These are phyloP conservation scores for Deilephila elpenor DNA, from an alignment of 2,888 invertebrate species.

Conservation along the genomic window DNA sequence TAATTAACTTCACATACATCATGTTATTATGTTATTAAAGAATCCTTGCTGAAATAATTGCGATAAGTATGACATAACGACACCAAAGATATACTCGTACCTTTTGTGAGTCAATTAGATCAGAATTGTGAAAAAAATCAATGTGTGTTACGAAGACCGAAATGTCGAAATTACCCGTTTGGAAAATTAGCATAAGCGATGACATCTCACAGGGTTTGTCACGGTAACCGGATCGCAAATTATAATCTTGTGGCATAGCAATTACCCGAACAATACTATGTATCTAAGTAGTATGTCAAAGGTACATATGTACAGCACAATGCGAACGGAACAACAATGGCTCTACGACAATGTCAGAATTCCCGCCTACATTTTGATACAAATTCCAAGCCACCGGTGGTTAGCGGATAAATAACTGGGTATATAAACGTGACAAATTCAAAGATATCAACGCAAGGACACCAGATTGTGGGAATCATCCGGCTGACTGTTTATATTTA, in stretches of 20 bases:
- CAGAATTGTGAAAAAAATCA: too few relatives aligned
- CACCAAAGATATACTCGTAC: neutral
- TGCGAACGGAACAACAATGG: constrained; percentile 32
- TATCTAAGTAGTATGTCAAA: constrained; percentile 18
- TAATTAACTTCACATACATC: neutral
- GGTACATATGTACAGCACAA: constrained; percentile 10
- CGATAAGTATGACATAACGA: neutral
- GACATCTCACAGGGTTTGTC: constrained; percentile 13
- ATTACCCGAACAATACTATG: constrained; percentile 26
- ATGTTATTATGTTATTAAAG: constrained; percentile 3
- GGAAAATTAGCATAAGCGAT: neutral
- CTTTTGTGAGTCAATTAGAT: neutral
- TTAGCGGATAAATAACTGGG: neutral
- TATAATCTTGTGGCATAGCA: constrained; percentile 25
- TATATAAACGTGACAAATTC: neutral
- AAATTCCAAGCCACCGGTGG: constrained; percentile 7
- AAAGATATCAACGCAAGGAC: neutral
- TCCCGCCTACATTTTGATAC: constrained; percentile 21
- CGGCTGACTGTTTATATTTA: neutral
- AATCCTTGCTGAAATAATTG: neutral
- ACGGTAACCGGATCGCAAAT: constrained; percentile 15
- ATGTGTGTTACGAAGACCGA: neutral
- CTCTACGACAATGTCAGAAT: constrained; percentile 25
- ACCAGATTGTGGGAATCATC: neutral
- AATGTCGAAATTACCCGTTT: neutral